phyloP scores from a whole-genome alignment of 2,797 vertebrate species.

The Mus spretus region DNA sequence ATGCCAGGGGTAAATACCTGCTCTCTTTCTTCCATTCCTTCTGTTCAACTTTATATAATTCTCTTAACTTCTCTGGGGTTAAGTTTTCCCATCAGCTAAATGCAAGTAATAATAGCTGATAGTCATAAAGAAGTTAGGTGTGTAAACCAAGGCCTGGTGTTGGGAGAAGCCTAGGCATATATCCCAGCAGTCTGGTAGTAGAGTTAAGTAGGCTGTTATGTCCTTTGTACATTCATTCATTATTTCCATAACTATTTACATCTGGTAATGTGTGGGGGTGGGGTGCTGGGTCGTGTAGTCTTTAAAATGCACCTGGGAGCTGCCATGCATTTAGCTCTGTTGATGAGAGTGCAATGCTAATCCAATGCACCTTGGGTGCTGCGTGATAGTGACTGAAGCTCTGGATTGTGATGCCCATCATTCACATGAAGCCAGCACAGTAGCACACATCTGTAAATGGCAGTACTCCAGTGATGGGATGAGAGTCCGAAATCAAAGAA shows the following conservation, averaged over 20 bases:
- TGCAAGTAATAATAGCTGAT: background rate
- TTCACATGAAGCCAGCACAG: background rate
- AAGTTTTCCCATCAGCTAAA: background rate
- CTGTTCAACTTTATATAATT: background rate
- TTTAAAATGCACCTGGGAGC: background rate
- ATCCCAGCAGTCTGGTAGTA: fast-evolving
- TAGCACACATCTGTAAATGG: background rate
- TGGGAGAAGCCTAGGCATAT: background rate
- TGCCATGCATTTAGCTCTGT: background rate
- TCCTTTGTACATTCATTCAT: too few relatives aligned
- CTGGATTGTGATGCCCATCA: too few relatives aligned
- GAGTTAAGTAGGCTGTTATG: fast-evolving
- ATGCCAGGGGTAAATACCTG: background rate
- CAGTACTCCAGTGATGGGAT: background rate
- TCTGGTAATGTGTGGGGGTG: too few relatives aligned
- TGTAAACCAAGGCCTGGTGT: background rate
- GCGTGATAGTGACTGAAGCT: background rate
- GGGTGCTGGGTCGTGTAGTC: fast-evolving
- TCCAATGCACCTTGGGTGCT: background rate
- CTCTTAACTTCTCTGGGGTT: background rate
- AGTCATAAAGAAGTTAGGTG: background rate
- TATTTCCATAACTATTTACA: background rate
- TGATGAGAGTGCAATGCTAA: too few relatives aligned
- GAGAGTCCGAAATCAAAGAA: background rate
- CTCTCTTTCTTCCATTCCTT: background rate